phyloP scores from a whole-genome alignment of 2,113 vertebrate species.

The Sebastes schlegelii region DNA sequence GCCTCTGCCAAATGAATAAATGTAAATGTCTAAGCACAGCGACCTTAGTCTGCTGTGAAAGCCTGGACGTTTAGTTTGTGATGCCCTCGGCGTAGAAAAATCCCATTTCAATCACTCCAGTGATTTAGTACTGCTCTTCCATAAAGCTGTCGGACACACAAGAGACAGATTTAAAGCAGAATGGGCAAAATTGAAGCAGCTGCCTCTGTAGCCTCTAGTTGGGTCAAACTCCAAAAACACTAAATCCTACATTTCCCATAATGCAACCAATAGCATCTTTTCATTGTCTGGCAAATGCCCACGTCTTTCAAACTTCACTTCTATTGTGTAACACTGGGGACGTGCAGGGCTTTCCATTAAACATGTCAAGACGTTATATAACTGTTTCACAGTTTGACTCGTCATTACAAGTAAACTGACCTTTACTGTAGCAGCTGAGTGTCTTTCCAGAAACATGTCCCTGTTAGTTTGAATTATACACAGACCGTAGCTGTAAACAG shows the following conservation, averaged over 20 bases:
- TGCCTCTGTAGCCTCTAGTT: too few species aligned
- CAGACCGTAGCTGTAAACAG: slow-evolving; percentile 7
- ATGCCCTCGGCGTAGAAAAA: background rate
- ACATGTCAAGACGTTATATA: background rate
- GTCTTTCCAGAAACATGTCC: background rate
- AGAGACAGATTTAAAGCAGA: background rate
- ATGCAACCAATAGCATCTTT: too few species aligned
- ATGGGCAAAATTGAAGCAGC: background rate
- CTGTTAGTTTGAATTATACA: background rate
- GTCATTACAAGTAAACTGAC: slow-evolving; percentile 2
- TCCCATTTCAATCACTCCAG: background rate
- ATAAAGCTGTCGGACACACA: background rate
- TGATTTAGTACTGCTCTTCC: background rate
- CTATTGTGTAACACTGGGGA: background rate
- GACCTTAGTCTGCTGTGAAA: too few species aligned
- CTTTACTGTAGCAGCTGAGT: background rate
- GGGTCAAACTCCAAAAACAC: too few species aligned
- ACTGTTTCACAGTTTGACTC: background rate
- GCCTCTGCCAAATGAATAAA: too few species aligned
- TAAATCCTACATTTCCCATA: too few species aligned
- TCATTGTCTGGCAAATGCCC: too few species aligned
- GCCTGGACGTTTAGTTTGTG: background rate
- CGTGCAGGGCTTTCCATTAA: background rate
- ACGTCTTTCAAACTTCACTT: background rate
- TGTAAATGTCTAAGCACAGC: too few species aligned